Base-by-base conservation (phyloP, 2,797 vertebrate species). In the Paratrypauchen microcephalus region DNA sequence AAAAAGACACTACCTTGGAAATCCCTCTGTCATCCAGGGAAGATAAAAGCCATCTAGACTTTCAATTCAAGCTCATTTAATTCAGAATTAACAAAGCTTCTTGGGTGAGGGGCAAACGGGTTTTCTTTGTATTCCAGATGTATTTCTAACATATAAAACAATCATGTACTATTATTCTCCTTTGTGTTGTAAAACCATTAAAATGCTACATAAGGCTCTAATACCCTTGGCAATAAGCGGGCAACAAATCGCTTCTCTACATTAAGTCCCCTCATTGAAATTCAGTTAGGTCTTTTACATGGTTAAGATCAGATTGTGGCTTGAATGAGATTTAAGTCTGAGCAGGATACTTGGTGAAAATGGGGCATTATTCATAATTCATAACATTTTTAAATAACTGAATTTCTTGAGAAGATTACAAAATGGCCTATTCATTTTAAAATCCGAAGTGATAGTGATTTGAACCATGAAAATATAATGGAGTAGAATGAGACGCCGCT, bases 351-450 rank as follows among this genome's bases (percentile, higher is more conserved):
- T 81, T 59, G 9, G 67, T 30, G 69, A 72, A 88, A 87, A 82
- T 81, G 62, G 83, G 62, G 13, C 66, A 69, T 86, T 79, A 88
- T 88, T 86, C 78, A 89, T 89, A 84, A 89, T 90, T 89, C 72
- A 91, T 87, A 23, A 6, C 5, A 69, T 85, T 84, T 84, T 85
- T 84, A 90, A 83, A 70, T 84, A 91, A 91, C 77, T 58, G 73
- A 79, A 85, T 86, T 81, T 86, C 76, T 88, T 87, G 76, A 74
- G 66, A 75, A 79, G 71, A 79, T 89, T 81, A 80, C 67, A 88
- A 75, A 89, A 83, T 86, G 73, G 80, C 77, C 70, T 76, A 70
- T 79, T 82, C 75, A 54, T 76, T 65, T 82, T 85, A 74, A 82
- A 80, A 73, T 48, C 30, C 39, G 59, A 70, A 67, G 68, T 8